Evolutionary conservation across 2,888 invertebrate species (phyloP), one percentile per base, ranked within the genome.

Genomic region (Xylocampa areola): DNA sequence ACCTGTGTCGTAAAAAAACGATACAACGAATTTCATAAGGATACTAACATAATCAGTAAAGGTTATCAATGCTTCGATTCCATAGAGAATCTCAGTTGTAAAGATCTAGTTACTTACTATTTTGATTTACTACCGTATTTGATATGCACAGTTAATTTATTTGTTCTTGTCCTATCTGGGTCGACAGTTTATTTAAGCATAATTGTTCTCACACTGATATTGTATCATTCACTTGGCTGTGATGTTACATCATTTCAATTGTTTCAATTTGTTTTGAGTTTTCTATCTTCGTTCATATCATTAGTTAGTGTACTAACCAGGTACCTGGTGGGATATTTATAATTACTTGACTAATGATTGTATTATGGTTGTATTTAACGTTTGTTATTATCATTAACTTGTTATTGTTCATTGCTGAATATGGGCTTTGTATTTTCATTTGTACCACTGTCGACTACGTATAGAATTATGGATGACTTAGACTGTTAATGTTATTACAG

Each of bases 121-220:
- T 50, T 41, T 66, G 69, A 68, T 66, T 66, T 50, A 66, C 29
- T 57, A 21, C 36, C 25, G 36, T 16, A 47, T 35, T 54, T 45
- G 64, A 66, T 68, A 66, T 50, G 69, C 48, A 36, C 36, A 33
- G 19, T 14, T 58, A 48, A 58, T 58, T 68, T 44, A 58, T 58
- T 68, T 44, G 39, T 40, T 51, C 11, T 36, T 33, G 32, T 23
- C 25, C 33, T 62, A 66, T 39, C 41, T 73, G 41, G 69, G 73
- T 54, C 73, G 21, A 13, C 25, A 16, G 54, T 64, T 54, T 45
- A 32, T 72, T 61, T 57, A 64, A 58, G 51, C 30, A 47, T 67
- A 52, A 58, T 64, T 63, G 51, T 72, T 72, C 71, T 45, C 71
- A 72, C 61, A 68, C 59, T 63, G 71, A 66, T 66, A 62, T 64